Base-by-base conservation (phyloP, 1,140 invertebrate species). In the Manduca sexta region DNA sequence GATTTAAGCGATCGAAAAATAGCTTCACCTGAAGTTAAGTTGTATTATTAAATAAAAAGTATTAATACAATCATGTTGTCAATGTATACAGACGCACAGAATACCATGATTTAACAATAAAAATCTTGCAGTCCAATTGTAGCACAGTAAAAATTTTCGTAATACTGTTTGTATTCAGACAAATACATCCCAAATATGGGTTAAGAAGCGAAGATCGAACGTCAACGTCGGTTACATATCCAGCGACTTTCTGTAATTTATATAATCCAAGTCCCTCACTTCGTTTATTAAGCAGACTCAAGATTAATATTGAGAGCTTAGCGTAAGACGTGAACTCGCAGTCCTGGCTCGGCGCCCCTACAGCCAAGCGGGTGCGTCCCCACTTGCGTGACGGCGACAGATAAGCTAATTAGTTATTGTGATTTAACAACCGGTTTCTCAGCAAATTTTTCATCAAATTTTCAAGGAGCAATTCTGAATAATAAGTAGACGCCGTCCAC, bases 391-490 rank as follows among this genome's bases (percentile, higher is more conserved):
- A 70, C 65, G 66, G 52, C 45, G 49, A 68, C 63, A 75, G 72
- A 79, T 74, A 75, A 77, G 74, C 64, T 79, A 72, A 74, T 75
- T 81, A 74, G 64, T 73, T 72, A 70, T 73, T 74, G 69, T 74
- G 66, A 69, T 68, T 70, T 68, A 66, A 38, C 57, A 66, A 71
- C 63, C 53, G 59, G 60, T 65, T 43, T 58, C 56, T 49, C 48
- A 45, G 48, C 45, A 55, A 69, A 71, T 71, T 72, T 72, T 71
- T 69, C 63, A 60, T 62, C 45, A 66, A 66, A 66, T 66, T 69
- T 65, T 62, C 60, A 56, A 38, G 50, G 50, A 60, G 54, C 59
- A 56, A 69, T 69, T 61, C 62, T 64, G 67, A 74, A 72, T 71
- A 77, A 73, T 63, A 57, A 62, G 64, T 63, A 56, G 63, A 56